Conservation (phyloP, 2,113 vertebrate genomes). For the Clarias batrachus region DNA sequence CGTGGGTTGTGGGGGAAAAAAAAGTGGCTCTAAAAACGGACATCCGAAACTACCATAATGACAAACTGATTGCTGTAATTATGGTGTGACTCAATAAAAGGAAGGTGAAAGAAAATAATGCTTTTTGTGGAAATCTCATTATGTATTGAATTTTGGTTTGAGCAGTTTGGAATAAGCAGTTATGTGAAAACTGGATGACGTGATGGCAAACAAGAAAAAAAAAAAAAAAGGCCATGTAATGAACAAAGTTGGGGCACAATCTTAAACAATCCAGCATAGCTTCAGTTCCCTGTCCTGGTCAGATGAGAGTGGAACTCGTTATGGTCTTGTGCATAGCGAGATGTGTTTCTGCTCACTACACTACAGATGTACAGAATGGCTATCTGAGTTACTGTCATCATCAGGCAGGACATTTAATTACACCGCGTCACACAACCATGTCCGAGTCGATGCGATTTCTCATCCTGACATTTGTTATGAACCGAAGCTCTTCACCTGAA, state of each 20-base stretch:
- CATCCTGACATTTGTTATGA: neutral
- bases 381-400: neutral
- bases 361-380: neutral
- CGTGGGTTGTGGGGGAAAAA: constrained; percentile 33
- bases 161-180: neutral
- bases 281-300: neutral
- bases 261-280: neutral
- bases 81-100: constrained; percentile 20
- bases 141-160: neutral
- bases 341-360: neutral
- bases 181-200: neutral
- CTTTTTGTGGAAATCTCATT: constrained; percentile 18
- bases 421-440: neutral
- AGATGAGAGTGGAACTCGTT: neutral
- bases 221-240: too few species aligned
- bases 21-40: constrained; percentile 21
- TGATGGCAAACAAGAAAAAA: neutral
- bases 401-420: neutral
- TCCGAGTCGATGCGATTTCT: neutral
- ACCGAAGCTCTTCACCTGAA: neutral
- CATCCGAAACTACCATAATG: constrained; percentile 25
- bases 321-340: neutral
- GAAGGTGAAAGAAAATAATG: neutral
- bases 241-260: neutral
- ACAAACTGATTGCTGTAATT: constrained; percentile 16